Evolutionary conservation across 2,888 invertebrate species (phyloP), one percentile per base, ranked within the genome.

Genomic region (Loripinus fragilis): DNA sequence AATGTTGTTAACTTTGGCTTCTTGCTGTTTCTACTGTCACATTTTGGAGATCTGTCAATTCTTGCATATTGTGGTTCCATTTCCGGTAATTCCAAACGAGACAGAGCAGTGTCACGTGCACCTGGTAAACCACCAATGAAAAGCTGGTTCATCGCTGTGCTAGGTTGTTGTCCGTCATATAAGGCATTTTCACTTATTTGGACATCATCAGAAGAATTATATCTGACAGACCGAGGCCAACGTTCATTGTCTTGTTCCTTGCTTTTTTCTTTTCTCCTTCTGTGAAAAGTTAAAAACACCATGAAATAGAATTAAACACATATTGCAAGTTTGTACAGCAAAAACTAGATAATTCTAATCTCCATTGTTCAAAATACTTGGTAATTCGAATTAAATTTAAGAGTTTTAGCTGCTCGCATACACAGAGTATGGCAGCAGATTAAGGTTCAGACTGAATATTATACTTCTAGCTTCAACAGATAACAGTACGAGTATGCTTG

Each of bases 121-220:
- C 60, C 60, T 17, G 60, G 60, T 33, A 60, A 33, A 5, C 60
- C 60, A 33, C 60, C 60, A 60, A 60, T 60, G 60, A 60, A 60
- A 60, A 60, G 60, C 33, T 60, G 60, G 60, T 60, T 60, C 33
- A 60, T 33, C 2, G 60, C 60, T 8, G 60, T 33, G 17, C 60
- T 60, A 2, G 60, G 60, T 12, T 60, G 25, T 60, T 60, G 33
- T 17, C 60, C 33, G 60, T 60, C 60, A 60, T 60, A 60, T 17
- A 60, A 28, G 2, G 60, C 60, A 23, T 60, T 60, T 33, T 60
- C 60, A 3, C 33, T 60, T 33, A 60, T 60, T 33, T 60, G 60
- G 2, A 60, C 60, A 17, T 60, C 60, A 30, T 23, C 60, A 33
- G 12, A 28, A n/a, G 60, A 60, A 33, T 33, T 60, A 20, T 33